phyloP scores from a whole-genome alignment of 2,113 vertebrate genomes.

The Datnioides undecimradiatus region DNA sequence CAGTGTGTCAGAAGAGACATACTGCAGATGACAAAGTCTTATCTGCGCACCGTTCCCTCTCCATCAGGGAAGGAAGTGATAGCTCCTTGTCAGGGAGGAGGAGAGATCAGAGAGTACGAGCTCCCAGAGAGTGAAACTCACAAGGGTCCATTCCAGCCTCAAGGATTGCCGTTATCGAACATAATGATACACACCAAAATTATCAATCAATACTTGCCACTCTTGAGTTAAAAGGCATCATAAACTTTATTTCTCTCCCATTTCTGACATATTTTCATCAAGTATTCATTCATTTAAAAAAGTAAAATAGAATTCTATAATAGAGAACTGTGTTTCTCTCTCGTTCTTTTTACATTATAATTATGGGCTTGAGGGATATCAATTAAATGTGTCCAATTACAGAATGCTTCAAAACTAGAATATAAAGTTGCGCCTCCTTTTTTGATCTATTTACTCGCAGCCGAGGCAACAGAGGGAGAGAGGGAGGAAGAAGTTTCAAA shows the following conservation, averaged over 20 bases:
- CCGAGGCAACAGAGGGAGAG: constrained; percentile 69
- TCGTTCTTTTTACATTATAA: constrained; percentile 69
- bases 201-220: constrained; percentile 70
- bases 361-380: constrained; percentile 79
- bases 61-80: constrained; percentile 75
- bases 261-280: constrained; percentile 60
- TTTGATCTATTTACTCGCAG: constrained; percentile 84
- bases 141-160: constrained; percentile 73
- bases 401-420: constrained; percentile 80
- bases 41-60: constrained; percentile 61
- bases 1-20: constrained; percentile 68
- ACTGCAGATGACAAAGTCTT: constrained; percentile 65
- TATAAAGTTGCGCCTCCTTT: constrained; percentile 73
- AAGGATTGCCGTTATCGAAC: constrained; percentile 72
- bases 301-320: constrained; percentile 47
- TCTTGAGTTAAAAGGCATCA: constrained; percentile 44
- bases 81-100: constrained; percentile 79
- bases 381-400: constrained; percentile 83
- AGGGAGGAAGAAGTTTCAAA: constrained; percentile 79
- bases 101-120: constrained; percentile 77
- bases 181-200: constrained; percentile 61
- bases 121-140: constrained; percentile 70
- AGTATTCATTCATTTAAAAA: constrained; percentile 60
- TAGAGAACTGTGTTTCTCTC: constrained; percentile 42
- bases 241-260: constrained; percentile 55